Base-by-base conservation (phyloP, 2,888 invertebrate genomes). In the Diaprepes abbreviatus region DNA sequence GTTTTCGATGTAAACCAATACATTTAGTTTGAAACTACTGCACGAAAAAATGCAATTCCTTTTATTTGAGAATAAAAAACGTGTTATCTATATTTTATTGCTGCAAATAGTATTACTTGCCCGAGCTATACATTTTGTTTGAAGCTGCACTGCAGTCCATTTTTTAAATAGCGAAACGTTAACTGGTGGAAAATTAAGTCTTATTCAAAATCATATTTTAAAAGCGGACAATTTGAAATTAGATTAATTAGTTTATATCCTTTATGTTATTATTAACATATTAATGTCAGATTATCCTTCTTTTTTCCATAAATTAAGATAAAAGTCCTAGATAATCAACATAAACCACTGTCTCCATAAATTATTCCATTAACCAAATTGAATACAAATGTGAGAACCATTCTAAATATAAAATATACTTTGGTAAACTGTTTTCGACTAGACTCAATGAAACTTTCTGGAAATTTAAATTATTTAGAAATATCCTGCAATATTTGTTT, bases 1-100 rank as follows among this genome's bases (percentile, higher is more conserved):
- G 24, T 16, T 58, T 43, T 31, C 43, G 43, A 58, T 58, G 58
- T 58, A 58, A 57, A 16, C 28, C 36, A 58, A 16, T 40, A 58
- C 43, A 31, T 40, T 58, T 17, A 33, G 33, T 54, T 33, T 35
- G 3, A 38, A 38, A 38, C 16, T 38, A 28, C 14, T 28, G 28
- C 14, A 28, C 28, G 14, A 50, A 48, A 24, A 50, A 24, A n/a
- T n/a, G n/a, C n/a, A 28, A 12, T 28, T 6, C 12, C 7, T 28
- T 50, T 50, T 28, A 50, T 14, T 50, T 9, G 1, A 4, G 14
- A 50, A 28, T 28, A 9, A 12, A 12, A 50, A 28, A 28, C 14
- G 14, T 50, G 28, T 9, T 28, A 50, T 16, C 14, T 50, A 31
- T 0, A 1, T 1, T 9, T 0, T 1, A 14, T n/a, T n/a, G n/a